Percentiles rank a stretch among this genome's conserved stretches.
Evolutionary conservation across 2,797 vertebrate species (phyloP).

Genomic region (Aselliscus stoliczkanus): DNA sequence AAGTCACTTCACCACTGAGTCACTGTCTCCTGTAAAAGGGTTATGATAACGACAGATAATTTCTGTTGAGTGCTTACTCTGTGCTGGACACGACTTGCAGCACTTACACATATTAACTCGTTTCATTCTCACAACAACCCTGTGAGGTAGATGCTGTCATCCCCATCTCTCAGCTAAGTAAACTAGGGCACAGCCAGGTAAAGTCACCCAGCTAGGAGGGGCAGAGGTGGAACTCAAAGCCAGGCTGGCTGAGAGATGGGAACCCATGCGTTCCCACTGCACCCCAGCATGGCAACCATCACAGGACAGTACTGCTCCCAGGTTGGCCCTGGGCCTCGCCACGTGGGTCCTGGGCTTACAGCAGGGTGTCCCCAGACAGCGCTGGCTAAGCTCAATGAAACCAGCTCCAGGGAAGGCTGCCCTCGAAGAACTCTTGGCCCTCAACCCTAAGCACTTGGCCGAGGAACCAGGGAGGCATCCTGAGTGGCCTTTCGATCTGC

Average conservation of each 20-base stretch:
- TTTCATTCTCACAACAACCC: not conserved
- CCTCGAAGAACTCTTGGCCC: not conserved
- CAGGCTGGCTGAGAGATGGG: not conserved
- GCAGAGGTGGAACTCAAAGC: not conserved
- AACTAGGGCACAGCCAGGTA: not conserved
- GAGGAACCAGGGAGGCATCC: not conserved
- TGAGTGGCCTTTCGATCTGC: not conserved
- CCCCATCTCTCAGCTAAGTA: not conserved
- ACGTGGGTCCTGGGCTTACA: not conserved
- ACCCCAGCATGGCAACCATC: not conserved
- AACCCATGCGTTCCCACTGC: rapidly evolving
- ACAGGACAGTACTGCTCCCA: rapidly evolving
- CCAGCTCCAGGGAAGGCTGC: not conserved
- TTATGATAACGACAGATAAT: not conserved
- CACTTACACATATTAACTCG: not conserved
- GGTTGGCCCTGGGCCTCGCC: not conserved
- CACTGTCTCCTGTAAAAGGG: not conserved
- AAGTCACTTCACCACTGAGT: not conserved
- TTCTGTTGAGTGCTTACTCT: no score
- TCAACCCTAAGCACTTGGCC: not conserved
- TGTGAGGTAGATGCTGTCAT: not conserved
- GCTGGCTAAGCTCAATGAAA: not conserved
- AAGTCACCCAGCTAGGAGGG: rapidly evolving
- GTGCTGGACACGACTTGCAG: not conserved
- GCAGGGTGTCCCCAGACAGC: not conserved